These are phyloP conservation scores for Metopia argyrocephala DNA, from an alignment of 2,888 invertebrate species.

Conservation along the genomic window DNA sequence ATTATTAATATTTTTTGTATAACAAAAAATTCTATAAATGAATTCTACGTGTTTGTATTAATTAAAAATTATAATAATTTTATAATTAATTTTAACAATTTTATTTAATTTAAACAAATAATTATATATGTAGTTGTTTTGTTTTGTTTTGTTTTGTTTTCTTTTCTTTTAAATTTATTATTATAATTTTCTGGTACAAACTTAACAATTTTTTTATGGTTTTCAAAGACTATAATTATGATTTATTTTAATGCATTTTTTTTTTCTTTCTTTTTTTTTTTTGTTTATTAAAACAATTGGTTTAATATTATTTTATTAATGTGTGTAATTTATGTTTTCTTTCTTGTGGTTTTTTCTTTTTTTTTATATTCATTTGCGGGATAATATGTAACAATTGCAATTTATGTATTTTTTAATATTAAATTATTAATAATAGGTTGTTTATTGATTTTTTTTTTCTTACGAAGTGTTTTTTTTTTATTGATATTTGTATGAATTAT, in stretches of 20 bases:
- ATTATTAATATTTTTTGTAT: neutral
- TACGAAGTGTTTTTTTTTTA: constrained; percentile 54
- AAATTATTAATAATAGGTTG: constrained; percentile 60
- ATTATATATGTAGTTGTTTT: too few relatives aligned
- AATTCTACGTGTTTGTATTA: neutral
- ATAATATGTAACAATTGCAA: constrained; percentile 65
- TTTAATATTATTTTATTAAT: constrained; percentile 58
- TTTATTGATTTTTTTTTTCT: constrained; percentile 48
- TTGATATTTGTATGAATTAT: constrained; percentile 58
- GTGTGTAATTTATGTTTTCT: constrained; percentile 30
- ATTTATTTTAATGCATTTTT: too few relatives aligned
- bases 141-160: constrained; percentile 39
- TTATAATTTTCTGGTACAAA: constrained; percentile 60
- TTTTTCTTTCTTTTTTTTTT: constrained; percentile 55
- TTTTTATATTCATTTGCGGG: constrained; percentile 39
- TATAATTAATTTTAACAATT: constrained; percentile 39
- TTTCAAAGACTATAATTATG: constrained; percentile 66
- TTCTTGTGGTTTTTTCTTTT: neutral
- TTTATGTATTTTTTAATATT: constrained; percentile 55
- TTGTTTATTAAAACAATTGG: constrained; percentile 62
- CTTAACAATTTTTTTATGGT: constrained; percentile 59
- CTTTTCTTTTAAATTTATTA: constrained; percentile 17
- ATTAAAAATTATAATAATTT: constrained; percentile 13
- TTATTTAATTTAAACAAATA: constrained; percentile 52
- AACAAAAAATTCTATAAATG: neutral